phyloP scores from a whole-genome alignment of 2,888 invertebrate genomes.

The Zygaena filipendulae region DNA sequence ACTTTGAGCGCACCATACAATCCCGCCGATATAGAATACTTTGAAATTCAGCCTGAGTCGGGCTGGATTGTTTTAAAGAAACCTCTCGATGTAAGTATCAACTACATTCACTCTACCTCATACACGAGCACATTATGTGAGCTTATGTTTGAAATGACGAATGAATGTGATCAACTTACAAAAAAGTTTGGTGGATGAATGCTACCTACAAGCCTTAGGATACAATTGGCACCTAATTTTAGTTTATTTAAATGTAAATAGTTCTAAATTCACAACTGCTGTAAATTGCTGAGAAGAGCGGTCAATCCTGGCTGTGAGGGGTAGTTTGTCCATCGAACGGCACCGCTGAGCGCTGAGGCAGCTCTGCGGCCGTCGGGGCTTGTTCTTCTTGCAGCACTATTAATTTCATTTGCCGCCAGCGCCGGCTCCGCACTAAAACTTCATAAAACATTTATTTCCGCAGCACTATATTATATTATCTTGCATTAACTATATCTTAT shows the following conservation, averaged over 20 bases:
- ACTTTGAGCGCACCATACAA: conserved; percentile 90
- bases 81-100: conserved; percentile 93
- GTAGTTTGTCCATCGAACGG: conserved; percentile 46
- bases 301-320: conserved; percentile 66
- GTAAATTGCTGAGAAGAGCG: conserved; percentile 61
- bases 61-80: conserved; percentile 97
- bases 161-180: conserved; percentile 61
- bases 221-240: conserved; percentile 66
- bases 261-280: conserved; percentile 65
- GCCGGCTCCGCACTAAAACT: conserved; percentile 62
- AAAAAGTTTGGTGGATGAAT: conserved; percentile 66
- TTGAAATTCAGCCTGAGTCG: conserved; percentile 95
- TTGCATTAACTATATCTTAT: conserved; percentile 66
- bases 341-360: conserved; percentile 32
- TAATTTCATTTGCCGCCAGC: conserved; percentile 76
- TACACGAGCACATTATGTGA: conserved; percentile 24
- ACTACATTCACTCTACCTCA: conserved; percentile 19
- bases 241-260: conserved; percentile 63
- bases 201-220: conserved; percentile 68
- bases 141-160: conserved; percentile 46
- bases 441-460: conserved; percentile 66
- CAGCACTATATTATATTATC: conserved; percentile 68
- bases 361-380: conserved; percentile 47
- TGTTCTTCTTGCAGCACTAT: conserved; percentile 79
- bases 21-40: conserved; percentile 91